Percentiles rank a stretch among this genome's conserved stretches.
phyloP scores from a whole-genome alignment of 2,888 invertebrate species.

The Mythimna lalbum region DNA sequence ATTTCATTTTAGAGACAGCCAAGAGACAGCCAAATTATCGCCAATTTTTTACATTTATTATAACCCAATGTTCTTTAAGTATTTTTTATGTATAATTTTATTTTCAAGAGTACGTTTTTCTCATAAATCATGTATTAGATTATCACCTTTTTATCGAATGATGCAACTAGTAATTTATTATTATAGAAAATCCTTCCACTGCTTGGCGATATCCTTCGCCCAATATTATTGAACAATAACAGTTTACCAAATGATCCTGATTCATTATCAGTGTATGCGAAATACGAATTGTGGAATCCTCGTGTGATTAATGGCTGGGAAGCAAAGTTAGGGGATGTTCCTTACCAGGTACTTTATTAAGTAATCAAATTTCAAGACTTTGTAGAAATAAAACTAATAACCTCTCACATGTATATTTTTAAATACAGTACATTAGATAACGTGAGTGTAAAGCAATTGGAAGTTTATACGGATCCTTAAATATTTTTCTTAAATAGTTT shows the following conservation, averaged over 20 bases:
- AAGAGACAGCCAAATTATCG: no score
- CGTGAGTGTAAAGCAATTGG: no score
- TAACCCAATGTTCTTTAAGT: constrained; percentile 28
- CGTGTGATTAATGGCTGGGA: constrained; percentile 42
- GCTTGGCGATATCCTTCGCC: neutral
- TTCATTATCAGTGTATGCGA: neutral
- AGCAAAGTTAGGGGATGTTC: constrained; percentile 40
- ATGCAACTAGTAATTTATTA: neutral
- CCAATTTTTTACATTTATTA: neutral
- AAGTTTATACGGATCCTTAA: no score
- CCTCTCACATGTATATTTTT: no score
- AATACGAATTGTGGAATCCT: constrained; percentile 20
- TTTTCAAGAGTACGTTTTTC: constrained; percentile 29
- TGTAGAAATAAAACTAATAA: no score
- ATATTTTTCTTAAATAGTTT: no score
- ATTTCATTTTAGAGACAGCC: neutral
- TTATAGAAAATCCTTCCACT: constrained; percentile 6
- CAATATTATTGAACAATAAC: neutral
- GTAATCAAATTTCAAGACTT: no score
- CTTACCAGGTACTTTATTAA: no score
- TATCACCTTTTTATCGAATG: neutral
- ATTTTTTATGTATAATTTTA: constrained; percentile 18
- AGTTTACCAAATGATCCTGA: neutral
- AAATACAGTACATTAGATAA: no score
- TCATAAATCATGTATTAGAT: neutral